Evolutionary conservation across 35 echinoderm and acorn worm genomes (phyloP).

Genomic region (Acanthaster planci): DNA sequence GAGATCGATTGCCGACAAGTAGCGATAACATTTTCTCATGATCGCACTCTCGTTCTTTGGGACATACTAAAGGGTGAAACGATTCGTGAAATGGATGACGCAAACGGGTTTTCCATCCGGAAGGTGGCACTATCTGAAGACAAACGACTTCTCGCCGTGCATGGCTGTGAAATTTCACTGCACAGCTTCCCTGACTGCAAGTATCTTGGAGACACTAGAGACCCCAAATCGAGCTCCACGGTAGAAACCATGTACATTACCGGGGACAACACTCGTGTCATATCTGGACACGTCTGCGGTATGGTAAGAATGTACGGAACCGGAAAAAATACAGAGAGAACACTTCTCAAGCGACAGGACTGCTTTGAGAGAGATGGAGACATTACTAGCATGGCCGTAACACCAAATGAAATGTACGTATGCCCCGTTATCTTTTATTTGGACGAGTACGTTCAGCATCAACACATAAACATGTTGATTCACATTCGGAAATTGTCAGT

Average conservation of each 20-base stretch:
- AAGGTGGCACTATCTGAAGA: slow-evolving; percentile 8
- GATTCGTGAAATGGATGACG: neutral
- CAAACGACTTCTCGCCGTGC: slow-evolving; percentile 11
- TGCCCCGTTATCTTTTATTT: too few species aligned
- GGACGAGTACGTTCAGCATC: too few species aligned
- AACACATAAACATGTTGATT: too few species aligned
- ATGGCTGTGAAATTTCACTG: slow-evolving; percentile 11
- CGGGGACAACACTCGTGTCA: slow-evolving; percentile 10
- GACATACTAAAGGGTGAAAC: slow-evolving; percentile 27
- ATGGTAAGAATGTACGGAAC: slow-evolving; percentile 10
- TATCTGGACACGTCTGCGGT: neutral
- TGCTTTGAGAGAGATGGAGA: neutral
- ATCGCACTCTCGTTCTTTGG: slow-evolving; percentile 25
- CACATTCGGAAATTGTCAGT: too few species aligned
- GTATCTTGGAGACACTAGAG: neutral
- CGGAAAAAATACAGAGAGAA: slow-evolving; percentile 13
- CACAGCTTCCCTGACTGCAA: slow-evolving; percentile 15
- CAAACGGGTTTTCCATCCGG: neutral
- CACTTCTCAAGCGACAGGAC: neutral
- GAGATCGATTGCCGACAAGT: slow-evolving; percentile 26
- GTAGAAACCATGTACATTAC: slow-evolving; percentile 8
- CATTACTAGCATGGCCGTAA: slow-evolving; percentile 19
- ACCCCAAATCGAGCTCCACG: slow-evolving; percentile 21
- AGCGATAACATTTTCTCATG: slow-evolving; percentile 25
- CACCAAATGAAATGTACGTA: slow-evolving; percentile 28